phyloP scores from a whole-genome alignment of 2,113 vertebrate species.

The Tetrao urogallus region DNA sequence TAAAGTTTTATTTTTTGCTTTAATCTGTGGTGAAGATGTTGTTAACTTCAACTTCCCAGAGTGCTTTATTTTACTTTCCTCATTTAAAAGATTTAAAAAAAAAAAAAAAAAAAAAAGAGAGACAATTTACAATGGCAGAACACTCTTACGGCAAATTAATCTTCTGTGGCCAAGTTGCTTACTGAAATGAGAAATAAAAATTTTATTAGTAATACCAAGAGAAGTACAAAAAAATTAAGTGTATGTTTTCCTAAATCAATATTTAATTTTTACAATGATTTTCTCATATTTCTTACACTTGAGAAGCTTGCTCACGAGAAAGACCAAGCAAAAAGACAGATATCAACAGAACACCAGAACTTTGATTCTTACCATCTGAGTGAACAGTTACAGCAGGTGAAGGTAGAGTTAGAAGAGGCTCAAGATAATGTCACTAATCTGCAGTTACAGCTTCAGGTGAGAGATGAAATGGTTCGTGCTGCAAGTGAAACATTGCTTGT shows the following conservation, averaged over 20 bases:
- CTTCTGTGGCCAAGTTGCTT: not conserved
- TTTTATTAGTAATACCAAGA: not conserved
- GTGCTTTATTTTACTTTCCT: too few species aligned
- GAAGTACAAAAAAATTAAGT: not conserved
- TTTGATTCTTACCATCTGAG: slow-evolving; percentile 82
- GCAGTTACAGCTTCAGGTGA: slow-evolving; percentile 77
- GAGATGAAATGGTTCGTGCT: slow-evolving; percentile 77
- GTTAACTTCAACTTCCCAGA: not conserved
- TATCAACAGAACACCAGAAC: slow-evolving; percentile 76
- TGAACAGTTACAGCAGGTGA: slow-evolving; percentile 77
- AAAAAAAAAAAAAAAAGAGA: not conserved
- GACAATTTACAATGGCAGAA: not conserved
- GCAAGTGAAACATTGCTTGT: slow-evolving; percentile 83
- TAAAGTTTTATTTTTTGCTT: not conserved
- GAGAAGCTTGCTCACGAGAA: slow-evolving; percentile 71
- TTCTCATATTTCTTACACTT: not conserved
- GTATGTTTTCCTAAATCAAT: not conserved
- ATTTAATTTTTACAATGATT: not conserved
- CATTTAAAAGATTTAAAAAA: not conserved
- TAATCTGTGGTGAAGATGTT: not conserved
- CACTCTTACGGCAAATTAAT: not conserved
- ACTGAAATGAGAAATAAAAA: not conserved
- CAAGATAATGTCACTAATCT: slow-evolving; percentile 73
- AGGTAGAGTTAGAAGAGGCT: slow-evolving; percentile 75
- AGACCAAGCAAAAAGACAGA: slow-evolving; percentile 65